phyloP scores from a whole-genome alignment of 2,888 invertebrate species.

The Orthonevra nobilis region DNA sequence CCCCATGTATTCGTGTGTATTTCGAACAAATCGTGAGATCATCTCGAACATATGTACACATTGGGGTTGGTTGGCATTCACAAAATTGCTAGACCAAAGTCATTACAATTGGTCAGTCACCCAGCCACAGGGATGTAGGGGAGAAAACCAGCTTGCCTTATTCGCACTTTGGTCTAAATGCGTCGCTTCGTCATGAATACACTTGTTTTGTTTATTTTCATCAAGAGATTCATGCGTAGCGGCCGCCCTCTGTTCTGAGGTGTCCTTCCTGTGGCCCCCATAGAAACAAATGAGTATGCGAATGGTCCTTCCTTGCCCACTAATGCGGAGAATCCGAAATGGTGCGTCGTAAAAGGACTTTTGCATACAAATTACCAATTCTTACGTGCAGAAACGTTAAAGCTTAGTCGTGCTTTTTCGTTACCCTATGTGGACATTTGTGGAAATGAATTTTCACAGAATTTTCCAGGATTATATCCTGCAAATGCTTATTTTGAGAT shows the following conservation, averaged over 20 bases:
- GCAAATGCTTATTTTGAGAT: slow-evolving; percentile 53
- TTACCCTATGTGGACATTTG: slow-evolving; percentile 26
- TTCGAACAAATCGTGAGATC: slow-evolving; percentile 44
- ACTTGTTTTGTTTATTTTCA: neutral
- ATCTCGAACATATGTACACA: slow-evolving; percentile 42
- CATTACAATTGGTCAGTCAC: slow-evolving; percentile 44
- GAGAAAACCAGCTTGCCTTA: slow-evolving; percentile 17
- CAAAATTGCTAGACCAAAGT: slow-evolving; percentile 41
- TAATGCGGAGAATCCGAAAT: slow-evolving; percentile 43
- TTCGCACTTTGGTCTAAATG: slow-evolving; percentile 48
- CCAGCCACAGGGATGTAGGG: neutral
- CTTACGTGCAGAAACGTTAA: slow-evolving; percentile 49
- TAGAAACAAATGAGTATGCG: slow-evolving; percentile 14
- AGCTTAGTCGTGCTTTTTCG: slow-evolving; percentile 17
- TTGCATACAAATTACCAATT: slow-evolving; percentile 62
- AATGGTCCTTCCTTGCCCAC: slow-evolving; percentile 1
- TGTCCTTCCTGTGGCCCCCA: slow-evolving; percentile 4
- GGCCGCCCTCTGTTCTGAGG: neutral
- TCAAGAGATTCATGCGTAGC: slow-evolving; percentile 6
- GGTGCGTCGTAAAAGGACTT: slow-evolving; percentile 51
- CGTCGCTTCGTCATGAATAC: slow-evolving; percentile 21
- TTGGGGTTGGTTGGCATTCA: neutral
- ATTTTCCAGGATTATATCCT: slow-evolving; percentile 41
- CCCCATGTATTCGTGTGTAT: slow-evolving; percentile 4
- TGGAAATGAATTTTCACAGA: slow-evolving; percentile 53